These are phyloP conservation scores for Microplitis mediator DNA, from an alignment of 1,140 invertebrate genomes.

Conservation along the genomic window DNA sequence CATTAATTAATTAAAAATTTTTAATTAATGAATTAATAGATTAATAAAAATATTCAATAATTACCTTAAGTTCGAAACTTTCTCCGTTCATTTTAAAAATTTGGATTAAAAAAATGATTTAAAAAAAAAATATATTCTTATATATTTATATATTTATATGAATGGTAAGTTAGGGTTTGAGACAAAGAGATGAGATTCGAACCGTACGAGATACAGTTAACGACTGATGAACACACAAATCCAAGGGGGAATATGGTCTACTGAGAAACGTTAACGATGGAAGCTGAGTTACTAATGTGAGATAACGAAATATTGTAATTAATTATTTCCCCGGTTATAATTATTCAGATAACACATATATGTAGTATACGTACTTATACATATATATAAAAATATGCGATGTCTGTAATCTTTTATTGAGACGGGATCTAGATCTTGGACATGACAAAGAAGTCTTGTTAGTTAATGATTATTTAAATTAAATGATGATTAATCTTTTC, in stretches of 20 bases:
- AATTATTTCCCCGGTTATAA: background rate
- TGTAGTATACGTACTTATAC: no score
- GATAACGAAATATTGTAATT: background rate
- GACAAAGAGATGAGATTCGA: background rate
- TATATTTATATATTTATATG: slow-evolving; percentile 6
- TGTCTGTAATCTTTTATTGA: no score
- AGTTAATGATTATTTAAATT: background rate
- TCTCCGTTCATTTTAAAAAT: no score
- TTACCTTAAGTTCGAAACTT: no score
- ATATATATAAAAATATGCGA: no score
- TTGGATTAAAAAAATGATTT: no score
- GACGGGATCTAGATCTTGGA: background rate
- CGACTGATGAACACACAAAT: slow-evolving; percentile 1
- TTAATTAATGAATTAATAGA: no score
- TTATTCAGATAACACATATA: background rate
- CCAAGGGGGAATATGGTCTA: no score
- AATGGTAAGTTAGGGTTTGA: background rate
- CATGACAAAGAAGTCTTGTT: background rate
- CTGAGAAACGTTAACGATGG: background rate
- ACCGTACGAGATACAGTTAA: background rate
- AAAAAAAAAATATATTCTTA: background rate
- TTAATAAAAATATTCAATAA: no score
- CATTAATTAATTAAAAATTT: no score
- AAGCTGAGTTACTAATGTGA: background rate
- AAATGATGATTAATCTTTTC: background rate